Percentiles rank a stretch among this genome's conserved stretches.
These are phyloP conservation scores for Lepidurus couesii DNA, from an alignment of 1,140 invertebrate genomes.

Conservation along the genomic window DNA sequence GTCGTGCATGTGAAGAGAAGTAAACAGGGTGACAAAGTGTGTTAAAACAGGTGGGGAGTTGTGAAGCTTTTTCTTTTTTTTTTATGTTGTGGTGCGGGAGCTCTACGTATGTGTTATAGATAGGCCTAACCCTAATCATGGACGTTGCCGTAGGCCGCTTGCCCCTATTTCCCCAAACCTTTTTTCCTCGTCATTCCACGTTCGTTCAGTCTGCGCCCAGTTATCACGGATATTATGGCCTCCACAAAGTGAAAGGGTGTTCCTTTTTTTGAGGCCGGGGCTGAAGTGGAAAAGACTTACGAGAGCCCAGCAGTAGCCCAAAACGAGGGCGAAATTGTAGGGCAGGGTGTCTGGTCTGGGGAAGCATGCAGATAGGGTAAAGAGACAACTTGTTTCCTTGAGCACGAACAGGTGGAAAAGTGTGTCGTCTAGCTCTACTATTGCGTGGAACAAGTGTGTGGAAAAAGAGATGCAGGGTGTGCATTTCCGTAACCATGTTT, in stretches of 20 bases:
- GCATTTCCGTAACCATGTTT: background rate
- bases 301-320: background rate
- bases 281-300: slow-evolving; percentile 3
- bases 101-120: slow-evolving; percentile 6
- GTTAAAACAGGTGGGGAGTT: slow-evolving; percentile 1
- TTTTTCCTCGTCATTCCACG: background rate
- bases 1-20: background rate
- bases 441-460: background rate
- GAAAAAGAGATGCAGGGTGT: background rate
- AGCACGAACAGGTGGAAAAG: slow-evolving; percentile 15
- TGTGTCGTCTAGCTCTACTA: slow-evolving; percentile 12
- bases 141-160: slow-evolving; percentile 16
- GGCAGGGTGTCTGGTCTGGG: slow-evolving; percentile 12
- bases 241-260: slow-evolving; percentile 21
- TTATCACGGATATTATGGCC: background rate
- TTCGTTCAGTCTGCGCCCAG: background rate
- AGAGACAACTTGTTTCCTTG: background rate
- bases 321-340: slow-evolving; percentile 21
- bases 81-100: slow-evolving; percentile 6
- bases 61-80: background rate
- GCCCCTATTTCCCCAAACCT: background rate
- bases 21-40: background rate
- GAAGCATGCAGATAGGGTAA: background rate
- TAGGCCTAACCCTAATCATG: slow-evolving; percentile 14
- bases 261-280: slow-evolving; percentile 18